These are phyloP conservation scores for Arbacia lixula DNA, from an alignment of 53 echinoderm and acorn worm genomes.

Conservation along the genomic window DNA sequence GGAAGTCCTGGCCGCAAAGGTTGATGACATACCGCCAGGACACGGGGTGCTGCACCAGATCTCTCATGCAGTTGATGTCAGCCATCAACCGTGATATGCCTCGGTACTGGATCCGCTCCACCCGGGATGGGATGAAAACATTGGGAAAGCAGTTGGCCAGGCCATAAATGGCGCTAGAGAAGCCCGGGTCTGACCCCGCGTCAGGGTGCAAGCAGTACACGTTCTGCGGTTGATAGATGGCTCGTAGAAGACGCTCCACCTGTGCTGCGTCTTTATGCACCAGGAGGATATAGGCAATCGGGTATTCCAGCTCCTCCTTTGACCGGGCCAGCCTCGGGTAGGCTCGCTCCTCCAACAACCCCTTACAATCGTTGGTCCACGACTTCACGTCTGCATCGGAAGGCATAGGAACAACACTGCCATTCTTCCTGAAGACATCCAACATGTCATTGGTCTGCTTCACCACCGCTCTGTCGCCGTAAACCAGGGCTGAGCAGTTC, in stretches of 20 bases:
- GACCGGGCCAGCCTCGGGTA: constrained; percentile 59
- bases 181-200: constrained; percentile 47
- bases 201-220: constrained; percentile 78
- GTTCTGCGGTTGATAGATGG: constrained; percentile 82
- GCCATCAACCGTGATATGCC: constrained; percentile 62
- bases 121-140: constrained; percentile 71
- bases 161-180: constrained; percentile 47
- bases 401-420: background rate
- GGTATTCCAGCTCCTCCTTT: constrained; percentile 64
- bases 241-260: constrained; percentile 70
- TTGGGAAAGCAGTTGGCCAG: constrained; percentile 72
- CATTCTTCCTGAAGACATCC: background rate
- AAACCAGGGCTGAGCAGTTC: constrained; percentile 31
- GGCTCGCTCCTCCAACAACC: constrained; percentile 24
- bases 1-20: constrained; percentile 86
- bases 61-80: constrained; percentile 77
- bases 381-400: background rate
- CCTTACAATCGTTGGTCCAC: constrained; percentile 49
- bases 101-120: constrained; percentile 60
- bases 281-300: constrained; percentile 74
- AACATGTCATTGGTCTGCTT: background rate
- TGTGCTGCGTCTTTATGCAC: constrained; percentile 62
- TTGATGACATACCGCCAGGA: constrained; percentile 78
- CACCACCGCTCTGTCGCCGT: background rate
- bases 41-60: constrained; percentile 17